These are phyloP conservation scores for Sebastes schlegelii DNA, from an alignment of 2,113 vertebrate genomes.

Conservation along the genomic window DNA sequence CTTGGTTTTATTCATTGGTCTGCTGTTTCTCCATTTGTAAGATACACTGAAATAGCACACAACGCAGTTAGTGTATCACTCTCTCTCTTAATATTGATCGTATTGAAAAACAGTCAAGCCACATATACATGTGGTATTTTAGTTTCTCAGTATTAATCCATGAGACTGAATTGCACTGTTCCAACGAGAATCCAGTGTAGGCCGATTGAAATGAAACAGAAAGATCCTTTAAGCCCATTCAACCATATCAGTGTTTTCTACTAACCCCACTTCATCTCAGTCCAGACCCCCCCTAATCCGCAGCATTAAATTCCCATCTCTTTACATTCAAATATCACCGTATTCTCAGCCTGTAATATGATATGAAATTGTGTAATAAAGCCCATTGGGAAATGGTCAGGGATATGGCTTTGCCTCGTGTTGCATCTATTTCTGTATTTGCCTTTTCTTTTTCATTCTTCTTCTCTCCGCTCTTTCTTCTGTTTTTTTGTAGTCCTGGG, in stretches of 20 bases:
- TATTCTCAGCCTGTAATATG: conserved; percentile 47
- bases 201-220: conserved; percentile 60
- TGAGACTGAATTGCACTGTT: conserved; percentile 34
- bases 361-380: conserved; percentile 46
- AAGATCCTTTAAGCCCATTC: conserved; percentile 62
- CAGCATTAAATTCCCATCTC: conserved; percentile 43
- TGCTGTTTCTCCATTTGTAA: background rate
- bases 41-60: background rate
- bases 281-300: conserved; percentile 48
- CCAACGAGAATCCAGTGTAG: conserved; percentile 19
- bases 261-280: conserved; percentile 58
- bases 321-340: conserved; percentile 53
- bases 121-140: background rate
- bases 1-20: background rate
- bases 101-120: background rate
- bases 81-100: conserved; percentile 26
- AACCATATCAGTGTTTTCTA: conserved; percentile 53
- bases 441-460: background rate
- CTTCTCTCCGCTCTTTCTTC: background rate
- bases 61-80: background rate
- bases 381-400: background rate
- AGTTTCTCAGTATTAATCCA: conserved; percentile 44
- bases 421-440: conserved; percentile 14
- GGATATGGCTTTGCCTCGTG: conserved; percentile 2
- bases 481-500: conserved; percentile 19